Base-by-base conservation (phyloP, 2,113 vertebrate species). In the Sander lucioperca region DNA sequence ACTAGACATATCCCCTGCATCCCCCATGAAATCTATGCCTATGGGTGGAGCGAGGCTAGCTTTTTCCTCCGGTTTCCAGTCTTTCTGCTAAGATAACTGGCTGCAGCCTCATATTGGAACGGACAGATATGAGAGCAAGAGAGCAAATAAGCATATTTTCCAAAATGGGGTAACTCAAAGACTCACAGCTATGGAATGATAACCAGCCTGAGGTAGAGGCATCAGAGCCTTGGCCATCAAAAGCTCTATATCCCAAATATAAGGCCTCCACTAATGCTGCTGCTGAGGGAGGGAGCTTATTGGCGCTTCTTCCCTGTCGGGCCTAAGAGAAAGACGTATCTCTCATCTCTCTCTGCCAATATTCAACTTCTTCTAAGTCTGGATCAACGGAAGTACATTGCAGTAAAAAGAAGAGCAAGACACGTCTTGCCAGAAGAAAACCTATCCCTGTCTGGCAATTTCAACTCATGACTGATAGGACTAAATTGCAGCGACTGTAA, bases 381-480 rank as follows among this genome's bases (percentile, higher is more conserved):
- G 39, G 39, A 43, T 11, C 39, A 43, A 43, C 10, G 39, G 39
- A 43, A 43, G 10, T 43, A 43, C 39, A 43, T 11, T 43, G 39
- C 39, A 43, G 9, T 39, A 39, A 39, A 43, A 43, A 39, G 11
- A 43, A 11, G 9, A 39, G 9, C 9, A 11, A 39, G 9, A 43
- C 11, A 10, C 39, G 39, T 11, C 19, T 51, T 16, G 15, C 19
- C 19, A n/a, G 71, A 48, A 56, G 67, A 74, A 71, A 59, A 6
- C 8, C 50, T 30, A 43, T 51, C 56, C 9, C 50, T 54, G 33
- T 79, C 81, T 33, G 36, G n/a, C 6, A 50, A 39, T 59, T 74
- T 76, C 30, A 76, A n/a, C 59, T 62, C 71, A 39, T 66, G 68
- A 78, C 71, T 21, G 66, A 79, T 72, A 36, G 54, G 48, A 48